These are phyloP conservation scores for Crotalus horridus DNA, from an alignment of 2,113 vertebrate species.

Conservation along the genomic window DNA sequence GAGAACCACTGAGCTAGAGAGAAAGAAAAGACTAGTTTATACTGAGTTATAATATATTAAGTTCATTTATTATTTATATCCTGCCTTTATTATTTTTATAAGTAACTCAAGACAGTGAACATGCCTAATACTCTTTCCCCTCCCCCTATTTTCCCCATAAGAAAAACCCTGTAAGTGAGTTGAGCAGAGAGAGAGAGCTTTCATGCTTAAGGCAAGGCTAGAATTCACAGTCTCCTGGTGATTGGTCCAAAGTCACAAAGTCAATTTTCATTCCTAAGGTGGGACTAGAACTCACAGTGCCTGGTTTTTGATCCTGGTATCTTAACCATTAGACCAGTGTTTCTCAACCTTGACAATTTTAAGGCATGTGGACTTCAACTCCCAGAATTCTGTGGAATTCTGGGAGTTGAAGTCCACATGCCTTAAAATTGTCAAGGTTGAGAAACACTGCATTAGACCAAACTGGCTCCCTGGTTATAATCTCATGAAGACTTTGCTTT, in stretches of 20 bases:
- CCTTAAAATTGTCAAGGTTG: no score
- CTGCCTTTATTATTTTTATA: background rate
- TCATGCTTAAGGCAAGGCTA: background rate
- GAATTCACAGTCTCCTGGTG: background rate
- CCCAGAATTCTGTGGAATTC: no score
- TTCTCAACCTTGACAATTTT: no score
- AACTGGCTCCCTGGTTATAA: background rate
- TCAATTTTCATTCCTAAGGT: background rate
- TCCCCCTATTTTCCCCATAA: background rate
- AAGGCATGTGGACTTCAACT: no score
- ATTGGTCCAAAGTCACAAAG: background rate
- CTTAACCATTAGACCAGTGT: background rate
- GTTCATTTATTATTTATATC: background rate
- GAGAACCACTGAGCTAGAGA: background rate
- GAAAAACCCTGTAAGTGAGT: background rate
- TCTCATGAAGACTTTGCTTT: background rate
- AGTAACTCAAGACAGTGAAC: background rate
- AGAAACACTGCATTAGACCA: no score
- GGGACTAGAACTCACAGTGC: background rate
- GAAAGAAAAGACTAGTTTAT: background rate
- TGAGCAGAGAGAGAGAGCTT: background rate
- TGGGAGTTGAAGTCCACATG: no score
- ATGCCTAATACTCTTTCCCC: background rate
- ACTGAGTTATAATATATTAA: background rate
- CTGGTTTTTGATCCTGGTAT: background rate